Evolutionary conservation across 2,888 invertebrate genomes (phyloP).

Genomic region (Seira musarum): DNA sequence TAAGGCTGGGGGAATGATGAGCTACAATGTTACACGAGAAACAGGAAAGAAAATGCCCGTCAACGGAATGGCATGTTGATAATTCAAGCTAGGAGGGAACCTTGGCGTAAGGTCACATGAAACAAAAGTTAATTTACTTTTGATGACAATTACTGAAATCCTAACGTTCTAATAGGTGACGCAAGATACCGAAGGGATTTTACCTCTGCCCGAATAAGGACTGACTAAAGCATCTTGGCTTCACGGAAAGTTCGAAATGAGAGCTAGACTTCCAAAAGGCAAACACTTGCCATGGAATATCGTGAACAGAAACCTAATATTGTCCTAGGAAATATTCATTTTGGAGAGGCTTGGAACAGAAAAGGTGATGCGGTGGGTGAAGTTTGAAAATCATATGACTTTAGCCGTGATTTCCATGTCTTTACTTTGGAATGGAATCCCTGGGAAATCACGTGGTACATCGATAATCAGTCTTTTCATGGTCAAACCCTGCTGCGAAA

Average conservation of each 20-base stretch:
- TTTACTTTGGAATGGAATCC: conserved; percentile 61
- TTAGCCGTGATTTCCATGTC: conserved; percentile 59
- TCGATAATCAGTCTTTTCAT: conserved; percentile 58
- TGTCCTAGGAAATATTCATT: conserved; percentile 62
- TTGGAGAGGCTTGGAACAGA: conserved; percentile 56
- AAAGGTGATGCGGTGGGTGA: conserved; percentile 40
- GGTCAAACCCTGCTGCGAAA: conserved; percentile 50
- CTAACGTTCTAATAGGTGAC: conserved; percentile 32
- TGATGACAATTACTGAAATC: not conserved
- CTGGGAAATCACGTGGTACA: conserved; percentile 53
- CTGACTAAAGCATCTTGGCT: conserved; percentile 56
- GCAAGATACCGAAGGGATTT: conserved; percentile 61
- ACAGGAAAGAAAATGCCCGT: conserved; percentile 60
- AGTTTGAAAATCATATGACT: conserved; percentile 44
- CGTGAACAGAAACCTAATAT: conserved; percentile 59
- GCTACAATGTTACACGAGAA: conserved; percentile 67
- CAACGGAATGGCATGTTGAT: conserved; percentile 62
- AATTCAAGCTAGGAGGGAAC: conserved; percentile 59
- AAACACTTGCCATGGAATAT: conserved; percentile 59
- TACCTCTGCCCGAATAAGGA: conserved; percentile 64
- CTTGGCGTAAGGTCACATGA: conserved; percentile 54
- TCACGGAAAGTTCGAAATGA: conserved; percentile 65
- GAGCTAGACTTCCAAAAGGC: conserved; percentile 66
- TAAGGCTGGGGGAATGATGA: conserved; percentile 67
- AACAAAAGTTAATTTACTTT: not conserved